These are phyloP conservation scores for Thecocarcelia acutangulata DNA, from an alignment of 2,888 invertebrate genomes.

Conservation along the genomic window DNA sequence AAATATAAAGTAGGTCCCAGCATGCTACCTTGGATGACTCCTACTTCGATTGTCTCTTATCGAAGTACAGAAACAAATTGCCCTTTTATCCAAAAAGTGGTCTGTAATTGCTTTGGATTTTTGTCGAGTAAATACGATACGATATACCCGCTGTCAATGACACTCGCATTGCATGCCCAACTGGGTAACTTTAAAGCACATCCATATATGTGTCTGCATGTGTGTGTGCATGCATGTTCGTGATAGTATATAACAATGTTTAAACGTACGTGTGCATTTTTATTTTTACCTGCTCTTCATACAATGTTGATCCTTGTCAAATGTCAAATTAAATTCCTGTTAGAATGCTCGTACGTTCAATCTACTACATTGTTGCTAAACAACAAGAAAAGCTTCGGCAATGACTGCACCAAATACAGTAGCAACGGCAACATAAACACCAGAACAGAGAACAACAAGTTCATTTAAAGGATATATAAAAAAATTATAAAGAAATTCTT, in stretches of 20 bases:
- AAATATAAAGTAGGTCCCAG: no score
- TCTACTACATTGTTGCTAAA: conserved; percentile 59
- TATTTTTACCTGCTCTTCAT: conserved; percentile 53
- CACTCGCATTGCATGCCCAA: no score
- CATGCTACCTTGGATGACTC: no score
- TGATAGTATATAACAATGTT: neutral
- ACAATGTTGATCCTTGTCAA: conserved; percentile 68
- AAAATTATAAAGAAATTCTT: neutral
- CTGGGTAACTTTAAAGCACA: neutral
- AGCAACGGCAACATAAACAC: conserved; percentile 23
- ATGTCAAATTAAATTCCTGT: conserved; percentile 68
- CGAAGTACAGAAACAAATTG: no score
- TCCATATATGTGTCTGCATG: neutral
- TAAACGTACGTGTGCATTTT: conserved; percentile 13
- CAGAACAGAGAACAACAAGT: conserved; percentile 34
- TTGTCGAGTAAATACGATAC: no score
- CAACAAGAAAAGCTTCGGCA: conserved; percentile 45
- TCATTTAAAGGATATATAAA: conserved; percentile 25
- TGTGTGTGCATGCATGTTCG: neutral
- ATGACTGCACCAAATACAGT: conserved; percentile 9
- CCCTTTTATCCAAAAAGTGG: no score
- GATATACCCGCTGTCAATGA: no score
- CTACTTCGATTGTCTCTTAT: no score
- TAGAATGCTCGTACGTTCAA: conserved; percentile 57
- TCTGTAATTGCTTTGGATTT: no score